Percentiles rank a stretch among this genome's conserved stretches.
These are phyloP conservation scores for Caenorhabditis panamensis DNA, from an alignment of 2,888 invertebrate species.

Conservation along the genomic window DNA sequence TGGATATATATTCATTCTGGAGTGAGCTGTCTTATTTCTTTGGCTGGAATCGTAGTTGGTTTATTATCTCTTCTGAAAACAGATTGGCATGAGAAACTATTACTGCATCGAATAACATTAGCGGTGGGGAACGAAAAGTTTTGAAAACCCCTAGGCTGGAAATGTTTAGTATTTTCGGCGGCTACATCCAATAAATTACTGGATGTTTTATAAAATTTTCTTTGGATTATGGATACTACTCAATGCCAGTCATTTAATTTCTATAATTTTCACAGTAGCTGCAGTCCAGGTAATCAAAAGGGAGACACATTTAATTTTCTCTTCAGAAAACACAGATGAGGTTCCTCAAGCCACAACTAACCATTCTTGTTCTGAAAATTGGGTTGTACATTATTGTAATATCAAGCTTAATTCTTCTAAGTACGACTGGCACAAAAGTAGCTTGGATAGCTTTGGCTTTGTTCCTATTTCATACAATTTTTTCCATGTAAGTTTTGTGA, in stretches of 20 bases:
- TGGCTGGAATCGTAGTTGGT: slow-evolving; percentile 64
- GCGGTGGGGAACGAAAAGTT: slow-evolving; percentile 49
- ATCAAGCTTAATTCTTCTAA: slow-evolving; percentile 51
- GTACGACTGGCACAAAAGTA: slow-evolving; percentile 56
- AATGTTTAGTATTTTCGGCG: slow-evolving; percentile 60
- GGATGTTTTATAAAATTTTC: slow-evolving; percentile 64
- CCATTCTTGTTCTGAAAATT: slow-evolving; percentile 56
- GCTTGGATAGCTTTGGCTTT: slow-evolving; percentile 50
- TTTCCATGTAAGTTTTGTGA: slow-evolving; percentile 25
- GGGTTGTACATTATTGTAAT: slow-evolving; percentile 61
- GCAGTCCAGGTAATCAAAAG: slow-evolving; percentile 51
- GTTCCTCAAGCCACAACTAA: slow-evolving; percentile 65
- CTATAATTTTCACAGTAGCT: slow-evolving; percentile 55
- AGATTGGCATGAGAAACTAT: slow-evolving; percentile 66
- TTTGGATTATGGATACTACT: slow-evolving; percentile 56
- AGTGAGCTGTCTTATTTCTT: slow-evolving; percentile 51
- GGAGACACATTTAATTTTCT: background rate
- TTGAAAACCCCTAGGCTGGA: background rate
- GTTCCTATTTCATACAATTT: slow-evolving; percentile 43
- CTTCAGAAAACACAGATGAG: slow-evolving; percentile 20
- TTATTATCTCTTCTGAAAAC: slow-evolving; percentile 55
- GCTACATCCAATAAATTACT: slow-evolving; percentile 61
- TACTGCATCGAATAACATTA: slow-evolving; percentile 63
- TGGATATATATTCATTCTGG: slow-evolving; percentile 65
- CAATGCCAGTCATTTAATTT: slow-evolving; percentile 62